Evolutionary conservation across 2,888 invertebrate species (phyloP), one percentile per base, ranked within the genome.

Genomic region (Sinotaia quadrata): DNA sequence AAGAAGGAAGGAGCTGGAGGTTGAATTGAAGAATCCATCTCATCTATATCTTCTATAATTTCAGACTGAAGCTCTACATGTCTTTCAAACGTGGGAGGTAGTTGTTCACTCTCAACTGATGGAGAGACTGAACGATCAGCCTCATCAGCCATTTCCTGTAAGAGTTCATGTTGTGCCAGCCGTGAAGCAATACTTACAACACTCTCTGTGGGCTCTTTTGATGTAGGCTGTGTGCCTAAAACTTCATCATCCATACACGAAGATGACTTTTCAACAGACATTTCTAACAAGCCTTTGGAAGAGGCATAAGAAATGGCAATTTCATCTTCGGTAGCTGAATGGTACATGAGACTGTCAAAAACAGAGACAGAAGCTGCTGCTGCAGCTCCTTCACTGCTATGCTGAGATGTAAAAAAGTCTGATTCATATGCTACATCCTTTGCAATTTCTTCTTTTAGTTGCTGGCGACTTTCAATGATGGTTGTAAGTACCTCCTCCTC

Each of bases 111-210:
- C 36, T 85, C 85, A 33, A 81, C 73, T 4, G 86, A 86, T 41
- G 85, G 85, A 5, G 86, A 86, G 34, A 83, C 60, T 37, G 84
- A 83, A 27, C 83, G 73, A 49, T 85, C 84, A 52, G 74, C 77
- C 66, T 84, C 84, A 76, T 84, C 84, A 65, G 76, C 75, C 65
- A 77, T 71, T 67, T 85, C 84, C 66, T 80, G 80, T 29, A 84
- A 65, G 7, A 84, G 74, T 71, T 84, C 83, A 63, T 84, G 80
- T 61, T 84, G 83, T 18, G 81, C 83, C 47, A 80, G 71, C 29
- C 83, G 69, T 31, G 85, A 84, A 71, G 81, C 82, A 51, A 76
- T 73, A 67, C 81, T 83, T 4, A 83, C 82, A 21, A 84, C 81
- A 71, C 81, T 77, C 24, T 78, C 57, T 36, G 58, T 8, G 21